Evolutionary conservation across 2,113 vertebrate genomes (phyloP), one percentile per base, ranked within the genome.

Genomic region (Sapayoa aenigma): DNA sequence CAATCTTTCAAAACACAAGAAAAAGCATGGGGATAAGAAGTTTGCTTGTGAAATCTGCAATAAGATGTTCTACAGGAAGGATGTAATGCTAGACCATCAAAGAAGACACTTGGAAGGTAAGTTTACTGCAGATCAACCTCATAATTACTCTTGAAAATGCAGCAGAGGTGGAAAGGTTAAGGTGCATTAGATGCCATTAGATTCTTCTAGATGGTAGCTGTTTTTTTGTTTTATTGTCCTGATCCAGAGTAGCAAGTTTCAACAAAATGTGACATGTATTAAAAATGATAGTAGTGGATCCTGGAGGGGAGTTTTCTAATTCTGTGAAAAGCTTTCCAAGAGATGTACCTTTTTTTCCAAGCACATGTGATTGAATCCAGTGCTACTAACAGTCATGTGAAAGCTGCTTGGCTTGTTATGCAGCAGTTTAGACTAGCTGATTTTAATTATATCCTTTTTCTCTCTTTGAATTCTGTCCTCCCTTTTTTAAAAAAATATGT

Each of bases 1-100:
- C 88, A 99, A 99, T 98, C 98, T 99, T 27, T 99, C 99, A 93
- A 99, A 99, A 98, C 99, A 99, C 98, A 99, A 99, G 97, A 99
- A 99, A 91, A 99, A 99, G 81, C 99, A 99, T 0, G 99, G 99
- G 4, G 99, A 99, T 97, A 99, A 99, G 97, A 99, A 99, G 73
- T 99, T 99, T 55, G 98, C 99, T 2, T 99, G 99, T 31, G 98
- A 99, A 76, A 98, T 99, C 96, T 99, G 99, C 98, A 99, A 97
- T 97, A 99, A 99, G 94, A 99, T 99, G 98, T 99, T 99, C 95
- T 99, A 99, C 96, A 98, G 99, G 89, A 99, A 99, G 93, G 99
- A 99, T 18, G 99, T 99, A 84, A 99, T 99, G 99, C 98, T 99
- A 94, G 99, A 99, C 97, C 99, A 99, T 97, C 99, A 99, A 95